phyloP scores from a whole-genome alignment of 2,797 vertebrate genomes.

The Aselliscus stoliczkanus region DNA sequence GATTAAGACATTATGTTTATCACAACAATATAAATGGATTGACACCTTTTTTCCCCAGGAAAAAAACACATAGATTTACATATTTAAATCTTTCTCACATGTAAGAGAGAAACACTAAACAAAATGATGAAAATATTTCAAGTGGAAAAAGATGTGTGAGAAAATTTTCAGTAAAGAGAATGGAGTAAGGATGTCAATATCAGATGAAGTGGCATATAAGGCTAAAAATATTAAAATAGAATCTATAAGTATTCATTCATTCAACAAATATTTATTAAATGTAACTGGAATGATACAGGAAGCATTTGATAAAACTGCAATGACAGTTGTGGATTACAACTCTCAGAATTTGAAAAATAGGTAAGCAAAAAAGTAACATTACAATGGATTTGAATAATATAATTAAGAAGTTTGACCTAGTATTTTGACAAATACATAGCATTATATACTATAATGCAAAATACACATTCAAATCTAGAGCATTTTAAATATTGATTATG shows the following conservation, averaged over 20 bases:
- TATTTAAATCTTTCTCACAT: too few relatives aligned
- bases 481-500: background rate
- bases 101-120: background rate
- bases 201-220: background rate
- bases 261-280: background rate
- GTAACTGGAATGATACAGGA: background rate
- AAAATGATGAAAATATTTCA: constrained; percentile 7
- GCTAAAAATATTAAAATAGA: constrained; percentile 18
- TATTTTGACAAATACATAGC: constrained; percentile 2
- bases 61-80: constrained; percentile 21
- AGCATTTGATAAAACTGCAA: background rate
- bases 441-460: background rate
- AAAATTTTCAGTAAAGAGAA: background rate
- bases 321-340: background rate
- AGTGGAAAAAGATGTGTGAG: background rate
- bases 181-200: background rate
- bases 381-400: constrained; percentile 5
- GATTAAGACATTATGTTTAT: background rate
- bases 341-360: constrained; percentile 21
- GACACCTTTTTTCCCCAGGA: background rate
- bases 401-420: background rate
- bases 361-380: background rate
- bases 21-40: background rate
- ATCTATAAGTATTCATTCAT: background rate
- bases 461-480: background rate